Evolutionary conservation across 2,888 invertebrate species (phyloP).

Genomic region (Lamproptera curius): DNA sequence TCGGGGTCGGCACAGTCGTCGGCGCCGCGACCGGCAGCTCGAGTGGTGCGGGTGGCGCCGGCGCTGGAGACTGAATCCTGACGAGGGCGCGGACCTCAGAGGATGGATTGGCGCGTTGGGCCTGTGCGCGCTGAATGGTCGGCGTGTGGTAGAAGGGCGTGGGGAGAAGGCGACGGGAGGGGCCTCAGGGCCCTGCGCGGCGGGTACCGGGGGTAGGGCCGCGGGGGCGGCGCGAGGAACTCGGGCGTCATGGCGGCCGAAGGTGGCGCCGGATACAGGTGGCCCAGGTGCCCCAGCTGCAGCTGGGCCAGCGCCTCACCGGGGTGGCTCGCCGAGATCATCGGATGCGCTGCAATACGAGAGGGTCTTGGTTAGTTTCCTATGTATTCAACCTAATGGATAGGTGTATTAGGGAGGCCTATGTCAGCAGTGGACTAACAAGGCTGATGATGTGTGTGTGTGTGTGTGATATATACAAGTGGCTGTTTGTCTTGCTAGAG

Average conservation of each 20-base stretch:
- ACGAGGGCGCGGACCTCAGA: conserved; percentile 58
- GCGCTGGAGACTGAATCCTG: conserved; percentile 65
- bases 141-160: conserved; percentile 62
- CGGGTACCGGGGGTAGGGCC: conserved; percentile 77
- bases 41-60: conserved; percentile 55
- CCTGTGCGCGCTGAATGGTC: conserved; percentile 64
- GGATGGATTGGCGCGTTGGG: conserved; percentile 55
- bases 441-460: no score
- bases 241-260: conserved; percentile 75
- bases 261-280: conserved; percentile 72
- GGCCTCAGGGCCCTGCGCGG: conserved; percentile 56
- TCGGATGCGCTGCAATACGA: conserved; percentile 73
- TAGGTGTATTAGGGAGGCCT: no score
- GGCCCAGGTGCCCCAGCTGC: conserved; percentile 76
- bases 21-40: conserved; percentile 49
- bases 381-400: no score
- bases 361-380: no score
- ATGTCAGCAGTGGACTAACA: no score
- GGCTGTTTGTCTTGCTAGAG: no score
- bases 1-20: conserved; percentile 44
- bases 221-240: conserved; percentile 82
- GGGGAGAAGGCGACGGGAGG: conserved; percentile 52
- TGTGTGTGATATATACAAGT: no score
- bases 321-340: conserved; percentile 83
- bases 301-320: conserved; percentile 81